These are phyloP conservation scores for Dermolepida albohirtum DNA, from an alignment of 2,888 invertebrate species.

Conservation along the genomic window DNA sequence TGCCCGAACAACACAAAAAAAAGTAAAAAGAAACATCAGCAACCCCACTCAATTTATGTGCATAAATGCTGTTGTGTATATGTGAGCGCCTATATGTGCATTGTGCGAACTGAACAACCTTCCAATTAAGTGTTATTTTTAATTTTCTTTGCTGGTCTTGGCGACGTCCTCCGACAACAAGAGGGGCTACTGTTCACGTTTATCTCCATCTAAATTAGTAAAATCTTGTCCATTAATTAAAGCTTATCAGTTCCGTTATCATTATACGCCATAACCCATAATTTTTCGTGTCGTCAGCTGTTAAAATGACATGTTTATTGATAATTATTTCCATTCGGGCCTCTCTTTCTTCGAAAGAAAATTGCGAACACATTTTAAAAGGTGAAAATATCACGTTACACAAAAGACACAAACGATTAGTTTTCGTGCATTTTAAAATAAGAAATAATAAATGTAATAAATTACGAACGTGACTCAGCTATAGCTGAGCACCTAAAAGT, in stretches of 20 bases:
- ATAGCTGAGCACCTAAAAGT: too few species aligned
- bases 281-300: slow-evolving; percentile 54
- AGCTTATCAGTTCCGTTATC: slow-evolving; percentile 56
- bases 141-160: slow-evolving; percentile 25
- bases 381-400: slow-evolving; percentile 1
- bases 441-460: too few species aligned
- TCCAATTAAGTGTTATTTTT: slow-evolving; percentile 34
- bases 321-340: slow-evolving; percentile 52
- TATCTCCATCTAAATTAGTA: slow-evolving; percentile 59
- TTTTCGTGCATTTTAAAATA: too few species aligned
- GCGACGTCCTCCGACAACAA: slow-evolving; percentile 16
- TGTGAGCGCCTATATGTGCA: neutral
- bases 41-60: too few species aligned
- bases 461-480: too few species aligned
- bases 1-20: too few species aligned
- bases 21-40: too few species aligned
- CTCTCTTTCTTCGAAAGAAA: slow-evolving; percentile 1
- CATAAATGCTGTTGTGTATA: too few species aligned
- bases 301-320: slow-evolving; percentile 54
- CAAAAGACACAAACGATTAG: too few species aligned
- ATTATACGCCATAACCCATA: slow-evolving; percentile 53
- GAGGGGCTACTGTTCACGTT: slow-evolving; percentile 38
- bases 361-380: neutral
- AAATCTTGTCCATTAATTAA: slow-evolving; percentile 58
- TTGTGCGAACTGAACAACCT: slow-evolving; percentile 27